Evolutionary conservation across 2,888 invertebrate genomes (phyloP).

Genomic region (Schrankia costaestrigalis): DNA sequence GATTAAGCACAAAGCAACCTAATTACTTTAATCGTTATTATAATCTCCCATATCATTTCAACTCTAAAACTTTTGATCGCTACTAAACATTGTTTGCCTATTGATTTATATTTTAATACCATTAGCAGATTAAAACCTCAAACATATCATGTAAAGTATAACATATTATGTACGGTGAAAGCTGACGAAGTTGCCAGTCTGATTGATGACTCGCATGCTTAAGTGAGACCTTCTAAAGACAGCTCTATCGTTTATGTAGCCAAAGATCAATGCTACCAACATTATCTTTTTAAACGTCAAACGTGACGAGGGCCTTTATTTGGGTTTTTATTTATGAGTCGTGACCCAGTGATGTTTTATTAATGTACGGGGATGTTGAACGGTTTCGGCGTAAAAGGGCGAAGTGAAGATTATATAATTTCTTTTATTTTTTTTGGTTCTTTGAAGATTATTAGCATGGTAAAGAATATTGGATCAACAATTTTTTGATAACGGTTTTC

Average conservation of each 20-base stretch:
- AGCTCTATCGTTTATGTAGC: slow-evolving; percentile 32
- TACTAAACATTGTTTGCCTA: no score
- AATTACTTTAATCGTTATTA: no score
- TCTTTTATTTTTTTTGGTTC: no score
- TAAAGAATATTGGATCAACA: no score
- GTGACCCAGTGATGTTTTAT: not conserved
- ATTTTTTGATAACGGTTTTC: no score
- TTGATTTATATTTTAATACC: slow-evolving; percentile 1
- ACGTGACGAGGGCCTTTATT: slow-evolving; percentile 12
- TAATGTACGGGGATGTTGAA: not conserved
- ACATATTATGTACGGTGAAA: slow-evolving; percentile 31
- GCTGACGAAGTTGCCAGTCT: slow-evolving; percentile 46
- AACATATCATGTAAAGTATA: slow-evolving; percentile 26
- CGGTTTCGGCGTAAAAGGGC: not conserved
- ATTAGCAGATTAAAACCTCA: not conserved
- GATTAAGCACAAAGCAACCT: no score
- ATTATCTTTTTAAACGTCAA: slow-evolving; percentile 29
- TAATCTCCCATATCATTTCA: no score
- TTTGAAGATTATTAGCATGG: no score
- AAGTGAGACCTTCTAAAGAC: slow-evolving; percentile 29
- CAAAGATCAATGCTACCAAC: slow-evolving; percentile 13
- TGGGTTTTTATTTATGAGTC: slow-evolving; percentile 6
- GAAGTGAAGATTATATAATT: no score
- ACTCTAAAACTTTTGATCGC: no score
- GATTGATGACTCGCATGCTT: slow-evolving; percentile 48